Evolutionary conservation across 2,888 invertebrate genomes (phyloP).

Genomic region (Hydroisotoma schaefferi): DNA sequence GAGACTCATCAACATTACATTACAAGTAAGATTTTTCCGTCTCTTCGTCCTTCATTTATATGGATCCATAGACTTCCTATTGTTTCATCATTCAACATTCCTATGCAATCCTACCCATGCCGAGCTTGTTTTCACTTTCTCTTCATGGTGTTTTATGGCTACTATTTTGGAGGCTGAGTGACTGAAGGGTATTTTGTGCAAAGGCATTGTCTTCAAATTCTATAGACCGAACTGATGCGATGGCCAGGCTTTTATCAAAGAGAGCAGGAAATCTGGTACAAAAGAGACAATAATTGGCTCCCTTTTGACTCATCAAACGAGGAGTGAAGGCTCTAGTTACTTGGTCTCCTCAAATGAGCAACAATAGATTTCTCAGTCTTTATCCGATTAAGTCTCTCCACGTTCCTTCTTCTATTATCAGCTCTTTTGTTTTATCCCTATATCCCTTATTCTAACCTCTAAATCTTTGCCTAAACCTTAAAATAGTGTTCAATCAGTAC

Average conservation of each 20-base stretch:
- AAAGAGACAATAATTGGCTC: conserved; percentile 14
- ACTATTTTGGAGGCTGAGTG: background rate
- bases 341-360: conserved; percentile 21
- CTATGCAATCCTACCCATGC: background rate
- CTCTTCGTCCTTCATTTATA: too few relatives aligned
- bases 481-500: too few relatives aligned
- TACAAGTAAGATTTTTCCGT: too few relatives aligned
- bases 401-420: too few relatives aligned
- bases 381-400: conserved; percentile 16
- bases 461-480: too few relatives aligned
- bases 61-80: too few relatives aligned
- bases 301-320: conserved; percentile 13
- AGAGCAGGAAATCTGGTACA: background rate
- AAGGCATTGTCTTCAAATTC: background rate
- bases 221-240: too few relatives aligned
- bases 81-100: background rate
- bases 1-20: too few relatives aligned
- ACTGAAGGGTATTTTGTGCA: conserved; percentile 1
- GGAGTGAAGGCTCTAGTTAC: conserved; percentile 10
- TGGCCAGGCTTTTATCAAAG: conserved; percentile 4
- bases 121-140: background rate
- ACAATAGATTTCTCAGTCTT: conserved; percentile 17
- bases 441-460: too few relatives aligned
- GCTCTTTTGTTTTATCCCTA: too few relatives aligned
- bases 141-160: background rate